Evolutionary conservation across 2,888 invertebrate species (phyloP).

Genomic region (Melieria omissa): DNA sequence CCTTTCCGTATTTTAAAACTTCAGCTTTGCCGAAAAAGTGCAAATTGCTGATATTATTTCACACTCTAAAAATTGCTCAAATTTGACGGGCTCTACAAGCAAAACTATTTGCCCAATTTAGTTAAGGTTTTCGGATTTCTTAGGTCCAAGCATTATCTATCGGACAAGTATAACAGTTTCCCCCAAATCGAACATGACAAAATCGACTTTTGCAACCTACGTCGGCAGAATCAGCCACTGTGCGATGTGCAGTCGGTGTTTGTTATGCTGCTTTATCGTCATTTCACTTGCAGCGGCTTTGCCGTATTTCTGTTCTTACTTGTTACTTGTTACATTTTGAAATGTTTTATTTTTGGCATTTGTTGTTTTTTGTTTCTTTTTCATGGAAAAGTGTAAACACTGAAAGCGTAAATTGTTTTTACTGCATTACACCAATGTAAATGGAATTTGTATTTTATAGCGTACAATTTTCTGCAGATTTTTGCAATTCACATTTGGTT

Average conservation of each 20-base stretch:
- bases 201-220: too few species aligned
- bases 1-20: too few species aligned
- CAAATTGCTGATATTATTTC: too few species aligned
- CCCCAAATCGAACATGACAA: too few species aligned
- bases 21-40: too few species aligned
- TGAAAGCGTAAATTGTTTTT: neutral
- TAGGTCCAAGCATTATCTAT: too few species aligned
- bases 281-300: neutral
- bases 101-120: too few species aligned
- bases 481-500: neutral
- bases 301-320: neutral
- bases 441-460: conserved; percentile 8
- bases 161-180: too few species aligned
- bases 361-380: neutral
- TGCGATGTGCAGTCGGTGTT: neutral
- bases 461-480: neutral
- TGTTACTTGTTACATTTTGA: neutral
- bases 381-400: neutral
- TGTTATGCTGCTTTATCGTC: neutral
- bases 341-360: neutral
- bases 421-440: neutral
- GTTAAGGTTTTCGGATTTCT: too few species aligned
- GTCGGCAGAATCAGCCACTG: too few species aligned
- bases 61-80: too few species aligned
- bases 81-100: too few species aligned